phyloP scores from a whole-genome alignment of 2,888 invertebrate species.

The Masnerella sp. region DNA sequence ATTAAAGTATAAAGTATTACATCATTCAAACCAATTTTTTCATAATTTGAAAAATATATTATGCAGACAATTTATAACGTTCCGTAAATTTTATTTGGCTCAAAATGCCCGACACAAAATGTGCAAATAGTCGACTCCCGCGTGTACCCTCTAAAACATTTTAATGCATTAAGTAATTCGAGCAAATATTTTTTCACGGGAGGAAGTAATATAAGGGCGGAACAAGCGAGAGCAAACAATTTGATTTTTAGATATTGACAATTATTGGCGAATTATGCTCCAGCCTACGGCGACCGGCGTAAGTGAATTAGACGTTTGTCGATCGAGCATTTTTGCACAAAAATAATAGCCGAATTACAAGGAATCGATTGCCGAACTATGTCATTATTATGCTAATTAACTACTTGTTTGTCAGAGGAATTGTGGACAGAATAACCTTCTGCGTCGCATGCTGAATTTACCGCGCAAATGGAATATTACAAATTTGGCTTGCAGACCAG shows the following conservation, averaged over 20 bases:
- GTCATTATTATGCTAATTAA: no score
- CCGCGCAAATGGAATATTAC: background rate
- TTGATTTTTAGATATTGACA: constrained; percentile 18
- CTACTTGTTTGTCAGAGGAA: no score
- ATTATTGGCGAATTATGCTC: constrained; percentile 17
- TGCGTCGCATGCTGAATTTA: background rate
- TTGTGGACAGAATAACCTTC: no score
- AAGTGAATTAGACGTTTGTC: constrained; percentile 21
- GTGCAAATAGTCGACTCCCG: constrained; percentile 10
- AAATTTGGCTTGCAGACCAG: background rate
- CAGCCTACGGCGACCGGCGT: background rate
- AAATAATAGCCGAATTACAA: no score
- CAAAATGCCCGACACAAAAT: constrained; percentile 6
- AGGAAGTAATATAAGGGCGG: background rate
- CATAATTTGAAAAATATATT: no score
- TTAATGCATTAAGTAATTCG: constrained; percentile 28
- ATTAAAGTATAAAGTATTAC: no score
- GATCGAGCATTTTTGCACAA: background rate
- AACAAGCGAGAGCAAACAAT: constrained; percentile 4
- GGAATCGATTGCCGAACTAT: no score
- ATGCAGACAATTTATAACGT: no score
- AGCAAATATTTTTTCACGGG: constrained; percentile 23
- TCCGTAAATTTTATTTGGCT: background rate
- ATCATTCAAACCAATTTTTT: no score
- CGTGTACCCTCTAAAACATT: constrained; percentile 11